Conservation (phyloP, 2,113 vertebrate species). For the Dinomys branickii region DNA sequence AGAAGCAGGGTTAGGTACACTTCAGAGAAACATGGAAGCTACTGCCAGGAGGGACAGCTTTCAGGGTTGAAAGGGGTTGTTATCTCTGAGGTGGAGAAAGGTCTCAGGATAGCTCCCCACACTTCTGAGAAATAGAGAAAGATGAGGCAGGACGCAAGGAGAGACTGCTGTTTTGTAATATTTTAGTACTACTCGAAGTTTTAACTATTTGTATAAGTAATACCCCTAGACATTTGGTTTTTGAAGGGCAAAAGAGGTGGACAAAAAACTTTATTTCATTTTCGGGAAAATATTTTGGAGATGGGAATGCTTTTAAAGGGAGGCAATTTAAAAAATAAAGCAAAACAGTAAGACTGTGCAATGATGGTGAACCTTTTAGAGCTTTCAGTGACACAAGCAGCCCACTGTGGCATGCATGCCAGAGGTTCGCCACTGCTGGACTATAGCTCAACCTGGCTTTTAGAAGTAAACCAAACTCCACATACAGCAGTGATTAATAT, state of each 20-base stretch:
- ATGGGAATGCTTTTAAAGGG: not conserved
- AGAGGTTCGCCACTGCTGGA: not conserved
- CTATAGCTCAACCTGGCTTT: not conserved
- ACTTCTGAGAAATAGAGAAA: not conserved
- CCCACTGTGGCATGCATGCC: not conserved
- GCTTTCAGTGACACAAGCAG: not conserved
- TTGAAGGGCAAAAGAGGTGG: not conserved
- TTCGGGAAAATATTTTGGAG: not conserved
- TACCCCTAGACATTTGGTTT: not conserved
- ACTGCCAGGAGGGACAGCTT: not conserved
- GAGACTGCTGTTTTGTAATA: not conserved
- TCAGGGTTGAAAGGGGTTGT: not conserved
- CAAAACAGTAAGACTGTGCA: not conserved
- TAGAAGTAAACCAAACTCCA: not conserved
- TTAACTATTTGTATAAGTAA: not conserved
- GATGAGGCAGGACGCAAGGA: not conserved
- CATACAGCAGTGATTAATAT: not conserved
- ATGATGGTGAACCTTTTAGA: not conserved
- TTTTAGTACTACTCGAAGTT: not conserved
- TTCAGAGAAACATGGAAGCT: not conserved
- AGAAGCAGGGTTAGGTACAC: not conserved
- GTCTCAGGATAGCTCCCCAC: not conserved
- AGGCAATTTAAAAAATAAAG: not conserved
- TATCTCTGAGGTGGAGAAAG: not conserved
- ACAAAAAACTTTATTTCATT: slow-evolving; percentile 27